Evolutionary conservation across 2,113 vertebrate species (phyloP), one percentile per base, ranked within the genome.

Genomic region (Trichomycterus rosablanca): DNA sequence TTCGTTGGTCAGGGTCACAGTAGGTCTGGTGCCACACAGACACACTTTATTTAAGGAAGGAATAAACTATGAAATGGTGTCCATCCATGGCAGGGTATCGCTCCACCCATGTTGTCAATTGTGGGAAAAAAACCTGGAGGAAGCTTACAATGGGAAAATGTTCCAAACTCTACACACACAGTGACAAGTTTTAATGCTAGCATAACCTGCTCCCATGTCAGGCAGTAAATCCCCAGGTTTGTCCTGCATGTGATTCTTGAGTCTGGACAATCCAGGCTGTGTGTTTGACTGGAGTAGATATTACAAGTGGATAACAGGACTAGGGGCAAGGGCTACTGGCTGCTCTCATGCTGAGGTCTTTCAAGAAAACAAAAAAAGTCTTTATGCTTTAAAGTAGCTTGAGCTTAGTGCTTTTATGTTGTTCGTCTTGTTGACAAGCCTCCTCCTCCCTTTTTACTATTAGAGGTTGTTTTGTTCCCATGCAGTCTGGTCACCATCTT

Each of bases 401-500:
- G 22, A 66, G 59, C 48, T 59, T 59, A 43, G 44, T 63, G 52
- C 57, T 72, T n/a, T 63, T 67, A 67, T 72, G 67, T 66, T 72
- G 40, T 24, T 52, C 42, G 46, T 34, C 40, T 50, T 72, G 61
- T 63, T 67, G 64, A 59, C 64, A 63, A 67, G 55, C 32, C 45
- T 59, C 59, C 53, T 15, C 59, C 64, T 50, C 46, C 53, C 56
- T 58, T 40, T 40, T 37, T 23, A 63, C 59, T 37, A 51, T 53
- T 59, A 10, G 60, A 23, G 49, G 15, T 20, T 2, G 39, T 62
- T 58, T 71, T 71, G 52, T 72, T 72, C 57, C 63, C 63, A 73
- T 74, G 73, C 74, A 72, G 62, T 64, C 77, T 73, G 59, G 18
- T 23, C 37, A 55, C 53, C 43, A 59, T 42, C 49, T 67, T 71